These are phyloP conservation scores for Diloba caeruleocephala DNA, from an alignment of 2,888 invertebrate species.

Conservation along the genomic window DNA sequence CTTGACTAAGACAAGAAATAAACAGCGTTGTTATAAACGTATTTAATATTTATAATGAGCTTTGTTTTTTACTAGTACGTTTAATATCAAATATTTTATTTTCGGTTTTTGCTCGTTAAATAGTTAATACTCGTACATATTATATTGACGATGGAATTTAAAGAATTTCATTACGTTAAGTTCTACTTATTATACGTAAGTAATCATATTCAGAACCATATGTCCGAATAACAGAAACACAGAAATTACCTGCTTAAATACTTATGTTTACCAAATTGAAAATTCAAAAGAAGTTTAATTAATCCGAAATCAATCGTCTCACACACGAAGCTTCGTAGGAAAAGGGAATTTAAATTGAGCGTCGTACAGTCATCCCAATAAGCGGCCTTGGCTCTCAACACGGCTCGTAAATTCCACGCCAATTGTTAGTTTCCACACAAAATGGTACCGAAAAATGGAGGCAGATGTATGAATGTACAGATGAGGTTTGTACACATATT, in stretches of 20 bases:
- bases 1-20: slow-evolving; percentile 37
- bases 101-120: slow-evolving; percentile 5
- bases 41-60: slow-evolving; percentile 41
- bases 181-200: slow-evolving; percentile 1
- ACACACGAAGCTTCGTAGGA: slow-evolving; percentile 47
- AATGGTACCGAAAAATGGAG: slow-evolving; percentile 67
- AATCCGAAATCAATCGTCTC: slow-evolving; percentile 49
- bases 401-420: slow-evolving; percentile 79
- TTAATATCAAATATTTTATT: slow-evolving; percentile 23
- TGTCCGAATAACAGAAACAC: slow-evolving; percentile 7
- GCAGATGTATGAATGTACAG: slow-evolving; percentile 37
- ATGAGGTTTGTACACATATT: slow-evolving; percentile 37
- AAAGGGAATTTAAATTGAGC: slow-evolving; percentile 74
- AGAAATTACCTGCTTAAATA: slow-evolving; percentile 5
- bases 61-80: slow-evolving; percentile 30
- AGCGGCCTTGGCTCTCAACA: slow-evolving; percentile 82
- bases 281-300: slow-evolving; percentile 30
- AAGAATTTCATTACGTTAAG: not conserved
- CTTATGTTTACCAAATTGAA: slow-evolving; percentile 3
- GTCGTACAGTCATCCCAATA: slow-evolving; percentile 78
- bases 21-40: slow-evolving; percentile 3
- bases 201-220: not conserved
- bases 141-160: too few relatives aligned
- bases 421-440: slow-evolving; percentile 82
- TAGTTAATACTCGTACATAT: too few relatives aligned